Base-by-base conservation (phyloP, 2,113 vertebrate genomes). In the Hucho hucho region DNA sequence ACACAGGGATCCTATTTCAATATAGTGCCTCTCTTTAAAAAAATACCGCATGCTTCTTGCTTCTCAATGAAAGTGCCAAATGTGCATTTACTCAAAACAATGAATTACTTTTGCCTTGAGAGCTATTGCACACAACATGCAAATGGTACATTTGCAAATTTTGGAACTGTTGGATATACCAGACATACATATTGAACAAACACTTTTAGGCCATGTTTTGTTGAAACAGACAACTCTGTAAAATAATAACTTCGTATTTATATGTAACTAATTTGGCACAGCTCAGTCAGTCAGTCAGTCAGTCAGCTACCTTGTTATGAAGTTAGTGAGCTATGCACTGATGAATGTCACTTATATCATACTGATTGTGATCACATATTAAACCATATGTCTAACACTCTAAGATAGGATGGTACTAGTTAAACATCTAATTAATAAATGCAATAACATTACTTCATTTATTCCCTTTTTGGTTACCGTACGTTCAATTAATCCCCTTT, bases 1-100 rank as follows among this genome's bases (percentile, higher is more conserved):
- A 89, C 86, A 88, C 85, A 82, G 87, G 84, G 86, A 90, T 76
- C 77, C 84, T 59, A 69, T 76, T 79, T 82, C 66, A 73, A 11
- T 43, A 43, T 43, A 43, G 24, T 0, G 83, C 81, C 49, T 69
- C 79, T 67, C 79, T 83, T 77, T 66, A 69, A 66, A 74, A 74
- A 43, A 43, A 59, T n/a, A 74, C 75, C 75, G 84, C 81, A 81
- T 82, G 80, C 83, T 81, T 84, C 82, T 81, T 83, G 80, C 84
- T 81, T 84, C 82, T 81, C 79, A 72, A 79, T 77, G 77, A 83
- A 87, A 81, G 75, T 76, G 29, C 58, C 80, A 83, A 59, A 69
- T 80, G 73, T 78, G 14, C 18, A 79, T 43, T 43, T 43, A 66
- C 58, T 72, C 64, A 68, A 75, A 65, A 46, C 78, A 58, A 49